These are phyloP conservation scores for Hippasteria phrygiana DNA, from an alignment of 53 echinoderm and acorn worm species.

Conservation along the genomic window DNA sequence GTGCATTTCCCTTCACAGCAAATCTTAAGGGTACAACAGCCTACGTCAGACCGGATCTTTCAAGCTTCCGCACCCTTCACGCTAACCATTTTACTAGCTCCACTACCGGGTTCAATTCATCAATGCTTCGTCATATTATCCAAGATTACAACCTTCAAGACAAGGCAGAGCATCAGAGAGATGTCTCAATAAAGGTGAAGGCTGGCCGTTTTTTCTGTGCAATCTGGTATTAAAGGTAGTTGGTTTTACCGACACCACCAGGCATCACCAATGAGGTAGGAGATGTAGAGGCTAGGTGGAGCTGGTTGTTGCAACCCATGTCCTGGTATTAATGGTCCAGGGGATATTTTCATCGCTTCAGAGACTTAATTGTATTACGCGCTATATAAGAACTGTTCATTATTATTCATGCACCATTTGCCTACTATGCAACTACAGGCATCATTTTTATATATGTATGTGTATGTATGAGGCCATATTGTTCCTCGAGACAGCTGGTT, in stretches of 20 bases:
- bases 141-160: background rate
- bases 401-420: background rate
- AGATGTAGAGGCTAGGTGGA: slow-evolving; percentile 5
- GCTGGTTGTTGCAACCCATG: slow-evolving; percentile 63
- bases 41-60: background rate
- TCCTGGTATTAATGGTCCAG: slow-evolving; percentile 66
- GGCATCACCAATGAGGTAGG: slow-evolving; percentile 66
- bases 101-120: background rate
- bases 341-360: no score
- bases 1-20: no score
- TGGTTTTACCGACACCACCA: no score
- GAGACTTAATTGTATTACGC: no score
- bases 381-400: no score
- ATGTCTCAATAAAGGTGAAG: no score
- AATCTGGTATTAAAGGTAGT: no score
- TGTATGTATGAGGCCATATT: background rate
- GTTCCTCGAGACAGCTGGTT: background rate
- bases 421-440: background rate
- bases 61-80: background rate
- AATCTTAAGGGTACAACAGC: no score
- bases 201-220: no score
- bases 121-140: background rate
- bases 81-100: background rate
- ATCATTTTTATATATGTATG: background rate
- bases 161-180: background rate